Percentiles rank a stretch among this genome's conserved stretches.
Conservation (phyloP, 2,113 vertebrate species). For the Montifringilla adamsi region DNA sequence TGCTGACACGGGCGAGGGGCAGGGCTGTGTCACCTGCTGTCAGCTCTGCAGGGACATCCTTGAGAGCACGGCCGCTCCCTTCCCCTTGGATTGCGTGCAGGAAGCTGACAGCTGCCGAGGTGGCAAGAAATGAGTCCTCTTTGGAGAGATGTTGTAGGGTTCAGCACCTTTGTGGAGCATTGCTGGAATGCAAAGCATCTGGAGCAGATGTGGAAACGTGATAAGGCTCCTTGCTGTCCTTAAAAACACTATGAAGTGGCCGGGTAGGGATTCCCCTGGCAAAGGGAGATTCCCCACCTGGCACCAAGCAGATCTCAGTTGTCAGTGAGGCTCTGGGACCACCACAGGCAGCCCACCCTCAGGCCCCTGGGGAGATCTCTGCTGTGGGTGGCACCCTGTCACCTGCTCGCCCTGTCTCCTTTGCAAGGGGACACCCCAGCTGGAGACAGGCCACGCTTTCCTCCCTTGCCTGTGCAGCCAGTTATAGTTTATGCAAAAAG, state of each 20-base stretch:
- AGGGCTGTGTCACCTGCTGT: conserved; percentile 54
- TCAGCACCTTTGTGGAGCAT: neutral
- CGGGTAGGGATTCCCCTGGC: conserved; percentile 34
- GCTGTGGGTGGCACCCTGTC: neutral
- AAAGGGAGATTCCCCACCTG: neutral
- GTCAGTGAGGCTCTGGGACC: neutral
- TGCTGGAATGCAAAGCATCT: conserved; percentile 47
- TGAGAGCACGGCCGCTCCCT: fast-evolving
- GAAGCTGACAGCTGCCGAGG: neutral
- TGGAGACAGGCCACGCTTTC: neutral
- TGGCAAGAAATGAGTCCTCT: neutral
- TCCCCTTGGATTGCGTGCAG: neutral
- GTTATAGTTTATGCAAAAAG: neutral
- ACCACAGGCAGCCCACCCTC: neutral
- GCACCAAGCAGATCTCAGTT: neutral
- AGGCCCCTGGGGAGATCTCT: neutral
- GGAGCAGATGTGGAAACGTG: neutral
- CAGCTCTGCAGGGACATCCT: neutral
- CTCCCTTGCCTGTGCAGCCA: neutral
- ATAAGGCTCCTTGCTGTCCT: conserved; percentile 45
- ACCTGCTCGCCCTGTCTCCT: fast-evolving
- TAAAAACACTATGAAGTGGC: conserved; percentile 40
- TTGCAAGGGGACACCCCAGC: neutral
- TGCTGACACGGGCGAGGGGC: neutral
- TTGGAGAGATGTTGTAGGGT: neutral